Conservation (phyloP, 1,140 invertebrate genomes). For the Diploscapter pachys region DNA sequence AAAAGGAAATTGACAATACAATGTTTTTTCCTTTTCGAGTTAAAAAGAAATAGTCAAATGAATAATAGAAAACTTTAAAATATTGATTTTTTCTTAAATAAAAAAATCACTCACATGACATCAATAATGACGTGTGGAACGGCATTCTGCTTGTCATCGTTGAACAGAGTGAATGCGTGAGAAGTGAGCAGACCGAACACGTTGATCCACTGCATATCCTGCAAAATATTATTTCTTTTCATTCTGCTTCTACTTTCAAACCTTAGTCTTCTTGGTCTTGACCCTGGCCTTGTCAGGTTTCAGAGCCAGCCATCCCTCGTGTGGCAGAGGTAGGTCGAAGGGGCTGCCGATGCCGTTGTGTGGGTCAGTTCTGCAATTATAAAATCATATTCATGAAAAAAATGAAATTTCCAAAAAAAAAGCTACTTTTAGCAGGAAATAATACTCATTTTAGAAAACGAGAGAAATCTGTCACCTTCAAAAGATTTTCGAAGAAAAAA, state of each 20-base stretch:
- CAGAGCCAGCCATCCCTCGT: conserved; percentile 7
- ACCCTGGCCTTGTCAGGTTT: neutral
- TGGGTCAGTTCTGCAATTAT: too few relatives aligned
- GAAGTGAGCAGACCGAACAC: conserved; percentile 1
- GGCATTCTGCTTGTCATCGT: conserved; percentile 4
- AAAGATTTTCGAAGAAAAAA: neutral
- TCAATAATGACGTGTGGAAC: too few relatives aligned
- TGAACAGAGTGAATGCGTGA: conserved; percentile 7
- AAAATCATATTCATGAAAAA: too few relatives aligned
- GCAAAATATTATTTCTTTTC: neutral
- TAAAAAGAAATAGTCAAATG: too few relatives aligned
- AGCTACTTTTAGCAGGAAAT: too few relatives aligned
- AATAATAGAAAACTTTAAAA: too few relatives aligned
- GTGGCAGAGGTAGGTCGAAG: too few relatives aligned
- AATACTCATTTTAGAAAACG: neutral
- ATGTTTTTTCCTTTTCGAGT: conserved; percentile 14
- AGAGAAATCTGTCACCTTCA: conserved; percentile 12
- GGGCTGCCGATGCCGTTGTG: too few relatives aligned
- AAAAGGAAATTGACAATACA: neutral
- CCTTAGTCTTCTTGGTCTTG: neutral
- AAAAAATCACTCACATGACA: too few relatives aligned
- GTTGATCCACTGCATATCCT: neutral
- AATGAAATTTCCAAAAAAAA: too few relatives aligned
- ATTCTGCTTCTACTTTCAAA: neutral
- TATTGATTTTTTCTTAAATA: neutral